Conservation (phyloP, 2,797 vertebrate species). For the Sebastes reedi region DNA sequence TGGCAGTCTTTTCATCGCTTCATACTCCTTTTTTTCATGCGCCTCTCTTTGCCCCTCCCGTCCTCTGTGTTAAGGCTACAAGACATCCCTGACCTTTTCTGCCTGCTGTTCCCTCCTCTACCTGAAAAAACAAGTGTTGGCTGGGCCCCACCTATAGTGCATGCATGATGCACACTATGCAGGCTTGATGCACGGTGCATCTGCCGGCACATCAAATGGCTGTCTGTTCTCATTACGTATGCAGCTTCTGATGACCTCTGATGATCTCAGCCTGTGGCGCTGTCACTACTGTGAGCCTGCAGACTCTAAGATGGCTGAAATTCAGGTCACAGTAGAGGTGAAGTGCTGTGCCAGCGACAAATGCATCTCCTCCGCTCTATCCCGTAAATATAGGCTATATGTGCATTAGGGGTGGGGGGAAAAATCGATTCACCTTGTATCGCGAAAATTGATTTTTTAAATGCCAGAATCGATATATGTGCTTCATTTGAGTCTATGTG, state of each 20-base stretch:
- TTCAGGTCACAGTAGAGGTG: slow-evolving; percentile 30
- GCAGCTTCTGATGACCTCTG: slow-evolving; percentile 44
- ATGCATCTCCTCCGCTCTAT: background rate
- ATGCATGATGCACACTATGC: background rate
- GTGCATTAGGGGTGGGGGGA: background rate
- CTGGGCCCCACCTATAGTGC: background rate
- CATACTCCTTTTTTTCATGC: slow-evolving; percentile 33
- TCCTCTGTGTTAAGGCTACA: background rate
- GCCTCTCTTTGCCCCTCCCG: background rate
- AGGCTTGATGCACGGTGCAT: background rate
- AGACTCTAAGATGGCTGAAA: slow-evolving; percentile 61
- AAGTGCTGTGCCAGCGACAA: slow-evolving; percentile 32
- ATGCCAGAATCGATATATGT: too few species aligned
- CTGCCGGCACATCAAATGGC: background rate
- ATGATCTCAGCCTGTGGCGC: slow-evolving; percentile 26
- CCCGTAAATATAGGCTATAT: background rate
- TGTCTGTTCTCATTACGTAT: slow-evolving; percentile 22
- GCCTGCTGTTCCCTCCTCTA: background rate
- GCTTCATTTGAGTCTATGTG: too few species aligned
- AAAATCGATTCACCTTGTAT: too few species aligned
- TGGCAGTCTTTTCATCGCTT: slow-evolving; percentile 41
- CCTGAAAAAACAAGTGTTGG: background rate
- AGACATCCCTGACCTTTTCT: slow-evolving; percentile 40
- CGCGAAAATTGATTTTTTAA: too few species aligned
- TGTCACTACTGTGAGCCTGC: slow-evolving; percentile 26